A percentile compares a stretch with the other conserved stretches of the same genome.
These are phyloP conservation scores for Jordanella pulchra DNA, from an alignment of 2,797 vertebrate genomes.

Conservation along the genomic window DNA sequence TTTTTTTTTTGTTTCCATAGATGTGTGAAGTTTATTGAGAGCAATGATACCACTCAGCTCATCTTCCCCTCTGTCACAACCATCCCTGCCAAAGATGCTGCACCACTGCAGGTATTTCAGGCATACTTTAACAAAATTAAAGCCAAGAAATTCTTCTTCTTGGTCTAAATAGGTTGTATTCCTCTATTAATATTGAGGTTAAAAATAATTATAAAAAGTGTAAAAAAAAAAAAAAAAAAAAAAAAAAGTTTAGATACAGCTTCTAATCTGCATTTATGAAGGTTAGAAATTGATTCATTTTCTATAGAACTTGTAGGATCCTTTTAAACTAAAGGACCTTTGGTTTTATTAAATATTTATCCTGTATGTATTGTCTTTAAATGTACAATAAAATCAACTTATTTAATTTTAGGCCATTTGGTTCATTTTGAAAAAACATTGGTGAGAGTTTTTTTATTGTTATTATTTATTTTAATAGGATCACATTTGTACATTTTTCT, in stretches of 20 bases:
- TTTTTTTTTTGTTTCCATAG: conserved; percentile 66
- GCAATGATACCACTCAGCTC: conserved; percentile 89
- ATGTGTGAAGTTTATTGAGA: conserved; percentile 95
- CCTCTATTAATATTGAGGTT: not conserved
- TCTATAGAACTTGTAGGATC: no score
- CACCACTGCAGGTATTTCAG: conserved; percentile 85
- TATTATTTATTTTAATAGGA: not conserved
- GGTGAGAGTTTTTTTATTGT: not conserved
- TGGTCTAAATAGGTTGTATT: not conserved
- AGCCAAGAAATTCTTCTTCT: not conserved
- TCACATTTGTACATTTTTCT: conserved; percentile 3
- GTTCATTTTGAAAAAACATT: no score
- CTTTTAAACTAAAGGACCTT: no score
- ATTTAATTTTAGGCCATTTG: not conserved
- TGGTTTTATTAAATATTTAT: not conserved
- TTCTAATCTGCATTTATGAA: no score
- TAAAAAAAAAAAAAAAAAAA: no score
- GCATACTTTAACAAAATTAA: not conserved
- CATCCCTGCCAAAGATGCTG: conserved; percentile 92
- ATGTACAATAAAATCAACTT: not conserved
- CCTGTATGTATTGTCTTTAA: not conserved
- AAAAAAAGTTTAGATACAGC: not conserved
- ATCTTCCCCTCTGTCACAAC: conserved; percentile 91
- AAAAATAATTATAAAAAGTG: no score
- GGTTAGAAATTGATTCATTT: no score